These are phyloP conservation scores for Papilio glaucus DNA, from an alignment of 1,140 invertebrate genomes.

Conservation along the genomic window DNA sequence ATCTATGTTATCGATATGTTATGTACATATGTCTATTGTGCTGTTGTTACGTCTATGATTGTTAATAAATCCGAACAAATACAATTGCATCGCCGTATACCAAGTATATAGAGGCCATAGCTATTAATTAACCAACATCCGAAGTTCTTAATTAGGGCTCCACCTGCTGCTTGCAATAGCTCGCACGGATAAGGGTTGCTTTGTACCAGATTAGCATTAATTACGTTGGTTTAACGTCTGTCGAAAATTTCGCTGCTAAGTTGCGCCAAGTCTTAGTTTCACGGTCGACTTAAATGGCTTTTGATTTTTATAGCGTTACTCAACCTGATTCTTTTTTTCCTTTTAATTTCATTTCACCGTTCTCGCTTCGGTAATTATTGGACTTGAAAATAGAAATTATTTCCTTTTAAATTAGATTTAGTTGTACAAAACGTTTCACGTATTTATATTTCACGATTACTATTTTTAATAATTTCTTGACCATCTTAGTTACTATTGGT, in stretches of 20 bases:
- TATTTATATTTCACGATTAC: background rate
- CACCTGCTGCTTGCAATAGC: constrained; percentile 40
- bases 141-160: constrained; percentile 53
- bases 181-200: constrained; percentile 34
- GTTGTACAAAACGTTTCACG: background rate
- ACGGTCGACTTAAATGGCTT: constrained; percentile 35
- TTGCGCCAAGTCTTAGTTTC: constrained; percentile 23
- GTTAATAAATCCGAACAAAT: constrained; percentile 14
- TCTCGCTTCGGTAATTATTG: constrained; percentile 26
- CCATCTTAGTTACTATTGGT: background rate
- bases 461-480: background rate
- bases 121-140: constrained; percentile 51
- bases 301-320: constrained; percentile 25
- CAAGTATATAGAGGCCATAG: constrained; percentile 1
- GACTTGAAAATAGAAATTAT: constrained; percentile 20
- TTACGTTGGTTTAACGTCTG: constrained; percentile 35
- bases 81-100: background rate
- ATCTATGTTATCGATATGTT: too few relatives aligned
- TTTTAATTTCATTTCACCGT: constrained; percentile 24
- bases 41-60: background rate
- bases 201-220: constrained; percentile 36
- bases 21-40: too few relatives aligned
- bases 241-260: constrained; percentile 32
- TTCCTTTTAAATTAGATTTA: background rate
- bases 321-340: constrained; percentile 1